These are phyloP conservation scores for Oscheius sp. DNA, from an alignment of 2,888 invertebrate genomes.

Conservation along the genomic window DNA sequence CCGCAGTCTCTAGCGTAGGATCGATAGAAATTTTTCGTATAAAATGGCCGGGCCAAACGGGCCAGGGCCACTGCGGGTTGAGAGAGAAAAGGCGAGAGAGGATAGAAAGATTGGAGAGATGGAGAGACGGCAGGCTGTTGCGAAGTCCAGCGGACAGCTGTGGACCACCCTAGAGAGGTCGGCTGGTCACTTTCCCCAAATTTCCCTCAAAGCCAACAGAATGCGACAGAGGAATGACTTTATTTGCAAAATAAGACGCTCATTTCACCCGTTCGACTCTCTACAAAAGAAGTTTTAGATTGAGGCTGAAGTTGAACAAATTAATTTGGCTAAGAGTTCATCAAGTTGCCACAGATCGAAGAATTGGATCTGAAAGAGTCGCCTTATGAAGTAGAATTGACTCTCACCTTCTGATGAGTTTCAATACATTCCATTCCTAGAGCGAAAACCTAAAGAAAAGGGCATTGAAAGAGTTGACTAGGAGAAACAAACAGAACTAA, in stretches of 20 bases:
- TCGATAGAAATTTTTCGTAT: slow-evolving; percentile 10
- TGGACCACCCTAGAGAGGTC: not conserved
- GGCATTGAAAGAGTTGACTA: too few species aligned
- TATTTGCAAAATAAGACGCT: too few species aligned
- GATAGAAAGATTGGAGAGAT: not conserved
- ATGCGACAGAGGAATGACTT: too few species aligned
- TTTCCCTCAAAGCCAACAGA: too few species aligned
- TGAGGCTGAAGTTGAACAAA: not conserved
- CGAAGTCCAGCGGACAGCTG: slow-evolving; percentile 1
- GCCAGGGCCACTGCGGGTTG: not conserved
- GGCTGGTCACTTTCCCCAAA: too few species aligned
- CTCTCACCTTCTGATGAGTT: slow-evolving; percentile 48
- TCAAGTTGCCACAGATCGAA: slow-evolving; percentile 61
- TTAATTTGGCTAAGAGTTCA: slow-evolving; percentile 50
- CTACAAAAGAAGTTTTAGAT: not conserved
- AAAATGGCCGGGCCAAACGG: slow-evolving; percentile 15
- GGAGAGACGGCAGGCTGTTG: slow-evolving; percentile 1
- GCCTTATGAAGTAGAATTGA: too few species aligned
- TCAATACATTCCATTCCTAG: slow-evolving; percentile 59
- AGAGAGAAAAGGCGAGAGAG: not conserved
- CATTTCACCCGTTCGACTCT: not conserved
- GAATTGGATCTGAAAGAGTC: slow-evolving; percentile 43
- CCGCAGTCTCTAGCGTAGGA: slow-evolving; percentile 17
- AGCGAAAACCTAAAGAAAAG: slow-evolving; percentile 47
- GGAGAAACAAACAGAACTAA: too few species aligned